Percentiles rank a stretch among this genome's conserved stretches.
phyloP scores from a whole-genome alignment of 1,140 invertebrate species.

The Drosophila obscura region DNA sequence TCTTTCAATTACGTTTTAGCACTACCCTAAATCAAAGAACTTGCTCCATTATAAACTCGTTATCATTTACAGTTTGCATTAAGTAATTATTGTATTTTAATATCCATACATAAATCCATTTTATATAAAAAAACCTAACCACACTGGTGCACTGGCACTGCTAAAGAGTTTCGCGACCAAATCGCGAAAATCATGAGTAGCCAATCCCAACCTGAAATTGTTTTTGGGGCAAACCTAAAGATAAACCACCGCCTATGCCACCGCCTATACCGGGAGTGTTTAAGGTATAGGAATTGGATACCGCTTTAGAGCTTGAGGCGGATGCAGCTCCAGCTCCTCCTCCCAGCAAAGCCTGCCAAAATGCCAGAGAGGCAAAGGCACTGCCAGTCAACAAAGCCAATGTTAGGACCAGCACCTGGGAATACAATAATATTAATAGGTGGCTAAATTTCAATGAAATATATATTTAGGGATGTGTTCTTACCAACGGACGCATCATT shows the following conservation, averaged over 20 bases:
- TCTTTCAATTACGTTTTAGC: too few relatives aligned
- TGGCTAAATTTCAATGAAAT: neutral
- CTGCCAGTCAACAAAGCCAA: constrained; percentile 28
- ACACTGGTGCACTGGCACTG: neutral
- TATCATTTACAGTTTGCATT: too few relatives aligned
- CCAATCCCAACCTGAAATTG: neutral
- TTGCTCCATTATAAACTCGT: too few relatives aligned
- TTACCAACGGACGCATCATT: constrained; percentile 18
- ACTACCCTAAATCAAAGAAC: too few relatives aligned
- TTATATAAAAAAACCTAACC: neutral
- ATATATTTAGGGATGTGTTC: neutral
- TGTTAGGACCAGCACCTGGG: constrained; percentile 31
- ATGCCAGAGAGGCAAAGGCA: constrained; percentile 5
- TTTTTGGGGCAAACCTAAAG: too few relatives aligned
- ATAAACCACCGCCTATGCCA: too few relatives aligned
- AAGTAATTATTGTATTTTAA: too few relatives aligned
- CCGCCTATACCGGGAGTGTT: too few relatives aligned
- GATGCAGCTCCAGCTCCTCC: too few relatives aligned
- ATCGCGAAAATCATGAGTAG: neutral
- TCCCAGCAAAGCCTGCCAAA: constrained; percentile 5
- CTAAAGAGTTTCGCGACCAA: neutral
- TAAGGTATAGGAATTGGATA: too few relatives aligned
- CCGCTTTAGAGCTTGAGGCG: too few relatives aligned
- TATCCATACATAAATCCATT: neutral
- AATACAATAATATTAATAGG: too few relatives aligned